Evolutionary conservation across 2,888 invertebrate species (phyloP), one percentile per base, ranked within the genome.

Genomic region (Lypha dubia): DNA sequence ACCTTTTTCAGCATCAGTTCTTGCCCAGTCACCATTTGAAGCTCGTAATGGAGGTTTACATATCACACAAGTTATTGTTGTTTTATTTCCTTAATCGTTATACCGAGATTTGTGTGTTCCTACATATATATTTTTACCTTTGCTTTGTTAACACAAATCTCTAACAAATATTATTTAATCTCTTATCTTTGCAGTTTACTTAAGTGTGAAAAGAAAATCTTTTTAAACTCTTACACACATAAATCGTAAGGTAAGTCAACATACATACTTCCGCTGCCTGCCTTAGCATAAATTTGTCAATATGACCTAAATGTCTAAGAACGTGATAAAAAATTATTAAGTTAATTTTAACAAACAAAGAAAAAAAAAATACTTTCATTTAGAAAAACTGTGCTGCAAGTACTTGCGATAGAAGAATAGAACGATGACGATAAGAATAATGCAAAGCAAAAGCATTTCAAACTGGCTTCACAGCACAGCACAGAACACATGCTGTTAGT

Each of bases 301-400:
- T 60, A 41, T 77, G 77, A 77, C 77, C 77, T 70, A 77, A 70
- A 77, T 51, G 60, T 41, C 24, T 67, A 20, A 73, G 58, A 73
- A 79, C 71, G 73, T 79, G 79, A 73, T 73, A 73, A 79, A 79
- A 58, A 65, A 73, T 79, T 73, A 73, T 73, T 56, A 73, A 58
- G 46, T 79, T 73, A 49, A 65, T 65, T 56, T 41, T 17, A 71
- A 56, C 44, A 28, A 28, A n/a, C n/a, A n/a, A n/a, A 68, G 1
- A 44, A 44, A 44, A 44, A 5, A n/a, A 2, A 56, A 71, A 71
- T 49, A 38, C 22, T 65, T 56, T 20, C 44, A 17, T 60, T 51
- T 11, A 11, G 0, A 44, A 20, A 22, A 49, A 38, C 7, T 51
- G 15, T 65, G 22, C 44, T 65, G 22, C 44, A 22, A 53, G 44